Percentiles rank a stretch among this genome's conserved stretches.
Evolutionary conservation across 2,113 vertebrate genomes (phyloP).

Genomic region (Talpa occidentalis): DNA sequence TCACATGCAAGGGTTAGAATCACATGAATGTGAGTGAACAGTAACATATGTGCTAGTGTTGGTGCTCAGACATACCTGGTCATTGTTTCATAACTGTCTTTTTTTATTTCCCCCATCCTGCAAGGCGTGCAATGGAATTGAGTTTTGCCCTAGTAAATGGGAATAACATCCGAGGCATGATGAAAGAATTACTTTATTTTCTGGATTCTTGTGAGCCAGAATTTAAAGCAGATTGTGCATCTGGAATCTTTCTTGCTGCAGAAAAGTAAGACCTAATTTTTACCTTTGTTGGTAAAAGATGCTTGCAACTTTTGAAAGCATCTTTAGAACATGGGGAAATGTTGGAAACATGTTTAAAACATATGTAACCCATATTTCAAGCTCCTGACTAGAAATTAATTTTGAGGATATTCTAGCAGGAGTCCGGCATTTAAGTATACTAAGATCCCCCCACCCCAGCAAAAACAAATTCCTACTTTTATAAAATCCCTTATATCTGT

Average conservation of each 20-base stretch:
- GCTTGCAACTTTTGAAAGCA: background rate
- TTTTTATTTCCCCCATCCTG: conserved; percentile 32
- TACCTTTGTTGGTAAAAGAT: conserved; percentile 33
- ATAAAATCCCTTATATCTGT: background rate
- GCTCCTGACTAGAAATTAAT: background rate
- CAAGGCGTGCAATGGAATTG: conserved; percentile 98
- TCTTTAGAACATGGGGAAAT: conserved; percentile 32
- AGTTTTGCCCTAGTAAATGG: conserved; percentile 99
- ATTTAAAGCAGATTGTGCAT: conserved; percentile 99
- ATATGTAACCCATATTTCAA: conserved; percentile 15
- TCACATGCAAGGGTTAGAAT: background rate
- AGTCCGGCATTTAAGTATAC: conserved; percentile 12
- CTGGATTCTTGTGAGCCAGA: conserved; percentile 99
- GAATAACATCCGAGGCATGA: conserved; percentile 99
- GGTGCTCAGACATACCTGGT: background rate
- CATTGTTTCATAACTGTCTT: conserved; percentile 53
- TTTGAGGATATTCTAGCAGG: conserved; percentile 30
- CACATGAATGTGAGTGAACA: background rate
- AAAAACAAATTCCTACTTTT: background rate
- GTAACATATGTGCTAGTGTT: background rate
- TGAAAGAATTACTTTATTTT: conserved; percentile 99
- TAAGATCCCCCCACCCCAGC: background rate
- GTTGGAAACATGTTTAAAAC: conserved; percentile 12
- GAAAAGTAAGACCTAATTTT: conserved; percentile 93
- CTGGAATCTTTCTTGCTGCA: conserved; percentile 98